These are phyloP conservation scores for Boulengeromyrus knoepffleri DNA, from an alignment of 2,113 vertebrate genomes.

Conservation along the genomic window DNA sequence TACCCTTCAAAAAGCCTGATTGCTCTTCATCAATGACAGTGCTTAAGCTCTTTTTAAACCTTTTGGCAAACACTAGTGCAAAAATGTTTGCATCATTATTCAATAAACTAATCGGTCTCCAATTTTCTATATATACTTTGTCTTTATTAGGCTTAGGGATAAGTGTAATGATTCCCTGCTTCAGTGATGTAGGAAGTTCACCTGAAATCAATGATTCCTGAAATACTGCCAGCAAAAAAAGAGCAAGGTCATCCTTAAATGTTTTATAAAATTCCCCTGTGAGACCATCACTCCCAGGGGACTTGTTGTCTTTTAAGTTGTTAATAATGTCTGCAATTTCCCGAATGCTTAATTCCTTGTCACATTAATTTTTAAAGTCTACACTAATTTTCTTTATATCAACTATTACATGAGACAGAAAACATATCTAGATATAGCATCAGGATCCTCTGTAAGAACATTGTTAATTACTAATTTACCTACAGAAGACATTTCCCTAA, in stretches of 20 bases:
- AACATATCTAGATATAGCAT: background rate
- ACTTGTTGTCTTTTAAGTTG: background rate
- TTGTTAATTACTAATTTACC: background rate
- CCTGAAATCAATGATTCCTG: no score
- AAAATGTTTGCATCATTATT: no score
- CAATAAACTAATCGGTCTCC: no score
- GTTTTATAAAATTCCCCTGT: background rate
- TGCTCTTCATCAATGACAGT: background rate
- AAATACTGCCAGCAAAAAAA: no score
- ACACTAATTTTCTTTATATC: background rate
- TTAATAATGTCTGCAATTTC: background rate
- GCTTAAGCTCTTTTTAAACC: background rate
- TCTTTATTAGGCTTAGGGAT: no score
- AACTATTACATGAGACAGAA: background rate
- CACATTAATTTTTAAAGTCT: background rate
- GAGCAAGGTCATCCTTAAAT: no score
- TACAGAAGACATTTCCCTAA: background rate
- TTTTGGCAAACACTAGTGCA: no score
- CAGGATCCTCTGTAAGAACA: background rate
- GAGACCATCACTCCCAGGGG: slow-evolving; percentile 3
- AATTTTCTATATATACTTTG: no score
- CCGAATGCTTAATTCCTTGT: background rate
- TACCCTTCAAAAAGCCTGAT: background rate
- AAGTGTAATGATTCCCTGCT: no score
- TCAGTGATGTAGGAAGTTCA: no score